Conservation (phyloP, 2,113 vertebrate genomes). For the Furnarius figulus region DNA sequence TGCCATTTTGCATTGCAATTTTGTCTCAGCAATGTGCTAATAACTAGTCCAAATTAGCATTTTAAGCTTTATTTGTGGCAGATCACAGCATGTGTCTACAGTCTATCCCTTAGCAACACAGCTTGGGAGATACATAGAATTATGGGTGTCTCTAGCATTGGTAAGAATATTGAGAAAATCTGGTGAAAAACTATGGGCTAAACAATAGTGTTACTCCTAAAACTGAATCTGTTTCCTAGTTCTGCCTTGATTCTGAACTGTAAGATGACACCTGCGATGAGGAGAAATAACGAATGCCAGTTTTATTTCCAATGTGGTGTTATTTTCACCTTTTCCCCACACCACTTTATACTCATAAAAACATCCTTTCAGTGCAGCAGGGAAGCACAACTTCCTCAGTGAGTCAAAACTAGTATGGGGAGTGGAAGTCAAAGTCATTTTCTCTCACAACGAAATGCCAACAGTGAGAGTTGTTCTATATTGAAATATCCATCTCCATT, state of each 20-base stretch:
- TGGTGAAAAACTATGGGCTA: background rate
- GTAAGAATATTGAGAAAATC: background rate
- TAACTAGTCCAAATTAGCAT: slow-evolving; percentile 7
- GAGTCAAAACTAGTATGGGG: background rate
- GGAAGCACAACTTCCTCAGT: background rate
- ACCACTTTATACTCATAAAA: background rate
- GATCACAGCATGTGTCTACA: background rate
- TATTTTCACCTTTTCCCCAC: background rate
- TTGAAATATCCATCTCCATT: background rate
- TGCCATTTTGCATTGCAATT: background rate
- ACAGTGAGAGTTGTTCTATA: background rate
- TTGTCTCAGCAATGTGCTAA: background rate
- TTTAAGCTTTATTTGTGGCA: slow-evolving; percentile 2
- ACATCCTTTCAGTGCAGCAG: background rate
- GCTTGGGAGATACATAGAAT: background rate
- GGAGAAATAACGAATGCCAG: background rate
- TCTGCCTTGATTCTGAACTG: background rate
- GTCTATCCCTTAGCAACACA: background rate
- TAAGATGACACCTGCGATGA: background rate
- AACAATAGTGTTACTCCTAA: background rate
- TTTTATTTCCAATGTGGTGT: background rate
- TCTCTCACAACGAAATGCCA: background rate
- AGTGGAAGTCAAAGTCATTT: background rate
- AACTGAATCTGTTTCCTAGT: background rate
- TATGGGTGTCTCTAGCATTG: background rate